These are phyloP conservation scores for Macquaria australasica DNA, from an alignment of 2,113 vertebrate species.

Conservation along the genomic window DNA sequence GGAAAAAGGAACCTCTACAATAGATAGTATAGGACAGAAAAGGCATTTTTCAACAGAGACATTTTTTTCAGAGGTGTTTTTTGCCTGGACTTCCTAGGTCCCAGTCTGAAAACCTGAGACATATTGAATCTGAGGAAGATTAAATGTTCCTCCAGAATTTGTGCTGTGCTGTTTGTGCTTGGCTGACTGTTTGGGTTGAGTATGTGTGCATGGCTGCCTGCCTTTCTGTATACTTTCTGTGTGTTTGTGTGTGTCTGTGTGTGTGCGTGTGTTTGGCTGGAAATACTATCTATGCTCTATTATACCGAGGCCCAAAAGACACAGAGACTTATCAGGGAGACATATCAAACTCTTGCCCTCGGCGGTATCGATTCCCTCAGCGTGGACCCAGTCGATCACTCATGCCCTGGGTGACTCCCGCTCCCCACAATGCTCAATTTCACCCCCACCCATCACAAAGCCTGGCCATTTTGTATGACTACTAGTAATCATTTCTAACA, in stretches of 20 bases:
- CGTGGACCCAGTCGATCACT: conserved; percentile 78
- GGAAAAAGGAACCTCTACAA: conserved; percentile 37
- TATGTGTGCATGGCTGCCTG: conserved; percentile 59
- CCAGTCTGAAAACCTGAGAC: conserved; percentile 70
- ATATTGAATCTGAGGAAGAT: conserved; percentile 78
- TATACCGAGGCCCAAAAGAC: conserved; percentile 63
- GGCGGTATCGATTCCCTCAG: conserved; percentile 75
- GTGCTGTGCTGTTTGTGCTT: conserved; percentile 66
- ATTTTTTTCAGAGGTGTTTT: conserved; percentile 63
- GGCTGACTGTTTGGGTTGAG: conserved; percentile 65
- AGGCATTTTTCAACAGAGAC: conserved; percentile 62
- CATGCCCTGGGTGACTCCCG: conserved; percentile 68
- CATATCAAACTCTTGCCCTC: conserved; percentile 80
- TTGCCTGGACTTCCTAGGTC: conserved; percentile 52
- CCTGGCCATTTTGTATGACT: conserved; percentile 75
- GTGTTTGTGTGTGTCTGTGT: conserved; percentile 20
- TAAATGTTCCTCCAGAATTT: conserved; percentile 76
- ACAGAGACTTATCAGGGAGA: conserved; percentile 77
- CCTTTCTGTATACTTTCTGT: conserved; percentile 57
- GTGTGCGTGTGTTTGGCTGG: conserved; percentile 38
- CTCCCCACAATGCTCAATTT: conserved; percentile 65
- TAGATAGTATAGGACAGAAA: conserved; percentile 61
- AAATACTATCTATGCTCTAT: conserved; percentile 71
- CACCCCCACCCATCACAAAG: conserved; percentile 72
- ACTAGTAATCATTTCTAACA: conserved; percentile 83